A percentile compares a stretch with the other conserved stretches of the same genome.
Evolutionary conservation across 2,888 invertebrate species (phyloP).

Genomic region (Neoascia interrupta): DNA sequence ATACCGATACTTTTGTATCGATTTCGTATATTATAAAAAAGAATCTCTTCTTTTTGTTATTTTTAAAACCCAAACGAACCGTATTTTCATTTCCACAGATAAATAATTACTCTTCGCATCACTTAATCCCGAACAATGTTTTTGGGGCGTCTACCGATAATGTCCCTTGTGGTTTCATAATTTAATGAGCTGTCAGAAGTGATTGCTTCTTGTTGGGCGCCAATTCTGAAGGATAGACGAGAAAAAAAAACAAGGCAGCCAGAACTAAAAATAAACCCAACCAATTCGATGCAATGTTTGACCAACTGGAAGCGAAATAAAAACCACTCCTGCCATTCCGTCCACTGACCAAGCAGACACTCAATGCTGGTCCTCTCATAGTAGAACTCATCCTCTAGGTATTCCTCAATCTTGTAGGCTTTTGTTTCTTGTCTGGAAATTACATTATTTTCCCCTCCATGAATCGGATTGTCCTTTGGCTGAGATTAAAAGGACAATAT

Average conservation of each 20-base stretch:
- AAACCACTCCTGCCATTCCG: no score
- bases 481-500: no score
- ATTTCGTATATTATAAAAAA: no score
- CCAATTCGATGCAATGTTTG: conserved; percentile 12
- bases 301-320: conserved; percentile 22
- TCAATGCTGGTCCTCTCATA: no score
- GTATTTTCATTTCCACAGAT: conserved; percentile 14
- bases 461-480: conserved; percentile 11
- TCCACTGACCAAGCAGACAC: no score
- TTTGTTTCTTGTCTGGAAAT: background rate
- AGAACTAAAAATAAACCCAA: no score
- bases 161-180: background rate
- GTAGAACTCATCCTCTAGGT: no score
- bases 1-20: no score
- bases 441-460: background rate
- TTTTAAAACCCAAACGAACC: conserved; percentile 9
- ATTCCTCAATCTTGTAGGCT: no score
- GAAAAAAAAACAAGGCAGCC: conserved; percentile 1
- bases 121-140: background rate
- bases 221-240: background rate
- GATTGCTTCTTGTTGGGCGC: conserved; percentile 3
- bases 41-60: no score
- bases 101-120: conserved; percentile 13
- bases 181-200: conserved; percentile 15
- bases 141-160: background rate